Percentiles rank a stretch among this genome's conserved stretches.
Evolutionary conservation across 1,140 invertebrate genomes (phyloP).

Genomic region (Aphaenogaster ashmeadi): DNA sequence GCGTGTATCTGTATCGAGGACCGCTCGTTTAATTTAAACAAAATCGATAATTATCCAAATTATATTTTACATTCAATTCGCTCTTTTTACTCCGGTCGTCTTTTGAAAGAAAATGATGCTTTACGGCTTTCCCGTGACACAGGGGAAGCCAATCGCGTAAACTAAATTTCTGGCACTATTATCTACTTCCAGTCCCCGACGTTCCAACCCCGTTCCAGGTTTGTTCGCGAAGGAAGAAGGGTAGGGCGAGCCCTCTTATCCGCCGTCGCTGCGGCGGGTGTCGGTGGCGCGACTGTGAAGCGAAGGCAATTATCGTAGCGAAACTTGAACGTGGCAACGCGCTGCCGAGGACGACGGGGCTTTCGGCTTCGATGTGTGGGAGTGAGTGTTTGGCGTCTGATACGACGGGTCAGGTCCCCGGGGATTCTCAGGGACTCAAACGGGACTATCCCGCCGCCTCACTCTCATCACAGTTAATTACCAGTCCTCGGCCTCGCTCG

Average conservation of each 20-base stretch:
- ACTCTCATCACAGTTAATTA: constrained; percentile 84
- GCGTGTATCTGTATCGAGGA: neutral
- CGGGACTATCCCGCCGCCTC: constrained; percentile 78
- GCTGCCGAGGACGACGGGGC: constrained; percentile 69
- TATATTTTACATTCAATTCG: neutral
- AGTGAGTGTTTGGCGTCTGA: constrained; percentile 83
- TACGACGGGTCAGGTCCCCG: constrained; percentile 83
- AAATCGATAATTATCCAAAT: neutral
- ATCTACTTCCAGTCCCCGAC: constrained; percentile 64
- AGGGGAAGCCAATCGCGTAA: constrained; percentile 67
- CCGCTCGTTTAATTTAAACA: neutral
- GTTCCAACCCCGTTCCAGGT: constrained; percentile 58
- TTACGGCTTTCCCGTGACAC: constrained; percentile 62
- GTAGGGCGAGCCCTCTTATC: constrained; percentile 64
- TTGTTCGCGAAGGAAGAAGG: constrained; percentile 39
- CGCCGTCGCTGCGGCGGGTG: constrained; percentile 67
- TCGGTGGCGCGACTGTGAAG: constrained; percentile 81
- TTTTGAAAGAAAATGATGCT: neutral
- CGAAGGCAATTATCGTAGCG: constrained; percentile 86
- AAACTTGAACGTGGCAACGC: constrained; percentile 82
- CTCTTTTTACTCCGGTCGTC: neutral
- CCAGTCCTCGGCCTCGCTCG: constrained; percentile 73
- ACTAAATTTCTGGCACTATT: constrained; percentile 73
- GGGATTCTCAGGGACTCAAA: constrained; percentile 84
- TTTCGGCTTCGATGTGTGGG: constrained; percentile 74